A percentile compares a stretch with the other conserved stretches of the same genome.
Conservation (phyloP, 2,113 vertebrate species). For the Elachura formosa region DNA sequence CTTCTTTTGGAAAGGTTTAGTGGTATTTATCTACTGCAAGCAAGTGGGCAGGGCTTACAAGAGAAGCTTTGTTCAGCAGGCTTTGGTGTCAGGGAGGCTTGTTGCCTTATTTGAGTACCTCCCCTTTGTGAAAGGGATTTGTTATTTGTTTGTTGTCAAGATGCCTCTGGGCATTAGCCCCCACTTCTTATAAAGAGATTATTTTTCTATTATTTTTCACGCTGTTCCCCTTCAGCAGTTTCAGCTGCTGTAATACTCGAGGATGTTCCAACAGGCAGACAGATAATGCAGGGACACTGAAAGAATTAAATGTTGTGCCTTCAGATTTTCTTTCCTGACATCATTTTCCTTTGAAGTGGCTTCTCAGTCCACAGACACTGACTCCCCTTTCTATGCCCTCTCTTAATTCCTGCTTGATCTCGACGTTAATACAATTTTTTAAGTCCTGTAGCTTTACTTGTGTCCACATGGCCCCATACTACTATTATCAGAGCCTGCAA, state of each 20-base stretch:
- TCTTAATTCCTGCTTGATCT: not conserved
- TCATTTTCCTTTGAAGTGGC: not conserved
- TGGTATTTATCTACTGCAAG: constrained; percentile 23
- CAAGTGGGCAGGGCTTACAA: constrained; percentile 35
- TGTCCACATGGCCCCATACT: not conserved
- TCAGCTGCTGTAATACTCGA: not conserved
- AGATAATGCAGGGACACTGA: not conserved
- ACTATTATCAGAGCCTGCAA: not conserved
- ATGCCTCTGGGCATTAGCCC: constrained; percentile 13
- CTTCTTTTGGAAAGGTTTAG: constrained; percentile 23
- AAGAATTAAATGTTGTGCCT: not conserved
- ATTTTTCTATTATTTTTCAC: constrained; percentile 27
- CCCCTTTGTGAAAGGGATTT: constrained; percentile 32
- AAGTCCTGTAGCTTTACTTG: not conserved
- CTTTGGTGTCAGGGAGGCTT: not conserved
- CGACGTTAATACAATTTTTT: not conserved
- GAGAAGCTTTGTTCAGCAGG: constrained; percentile 16
- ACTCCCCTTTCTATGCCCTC: not conserved
- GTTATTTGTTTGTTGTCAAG: constrained; percentile 40
- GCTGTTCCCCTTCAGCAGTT: not conserved
- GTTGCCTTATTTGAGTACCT: constrained; percentile 16
- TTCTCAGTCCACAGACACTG: not conserved
- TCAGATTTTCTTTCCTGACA: not conserved
- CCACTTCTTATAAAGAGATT: constrained; percentile 23
- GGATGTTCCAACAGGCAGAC: not conserved